phyloP scores from a whole-genome alignment of 1,140 invertebrate species.

The Nylanderia fulva region DNA sequence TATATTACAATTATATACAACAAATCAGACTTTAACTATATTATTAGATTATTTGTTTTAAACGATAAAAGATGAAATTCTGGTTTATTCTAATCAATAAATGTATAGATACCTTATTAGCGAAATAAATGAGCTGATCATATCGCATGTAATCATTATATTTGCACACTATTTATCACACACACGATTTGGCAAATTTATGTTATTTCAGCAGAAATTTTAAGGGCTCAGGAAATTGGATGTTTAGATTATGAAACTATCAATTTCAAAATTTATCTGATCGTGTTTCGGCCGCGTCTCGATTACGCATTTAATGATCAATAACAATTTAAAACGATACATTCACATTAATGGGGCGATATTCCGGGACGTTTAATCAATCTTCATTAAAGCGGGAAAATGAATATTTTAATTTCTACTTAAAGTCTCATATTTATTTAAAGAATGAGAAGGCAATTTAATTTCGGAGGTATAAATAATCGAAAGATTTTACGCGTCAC shows the following conservation, averaged over 20 bases:
- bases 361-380: not conserved
- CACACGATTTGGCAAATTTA: not conserved
- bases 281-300: not conserved
- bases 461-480: not conserved
- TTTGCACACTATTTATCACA: not conserved
- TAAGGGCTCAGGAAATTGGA: not conserved
- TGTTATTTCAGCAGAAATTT: not conserved
- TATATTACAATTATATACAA: not conserved
- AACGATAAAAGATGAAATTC: not conserved
- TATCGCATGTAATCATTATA: not conserved
- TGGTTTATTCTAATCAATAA: not conserved
- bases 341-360: not conserved
- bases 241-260: constrained; percentile 7
- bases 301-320: constrained; percentile 12
- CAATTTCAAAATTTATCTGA: not conserved
- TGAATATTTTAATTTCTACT: constrained; percentile 18
- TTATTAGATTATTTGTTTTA: not conserved
- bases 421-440: not conserved
- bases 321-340: not conserved
- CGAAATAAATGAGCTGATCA: not conserved
- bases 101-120: not conserved
- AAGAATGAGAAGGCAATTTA: not conserved
- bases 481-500: not conserved
- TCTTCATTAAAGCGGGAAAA: not conserved
- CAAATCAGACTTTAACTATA: not conserved